These are phyloP conservation scores for Bombus superbus DNA, from an alignment of 1,140 invertebrate genomes.

Conservation along the genomic window DNA sequence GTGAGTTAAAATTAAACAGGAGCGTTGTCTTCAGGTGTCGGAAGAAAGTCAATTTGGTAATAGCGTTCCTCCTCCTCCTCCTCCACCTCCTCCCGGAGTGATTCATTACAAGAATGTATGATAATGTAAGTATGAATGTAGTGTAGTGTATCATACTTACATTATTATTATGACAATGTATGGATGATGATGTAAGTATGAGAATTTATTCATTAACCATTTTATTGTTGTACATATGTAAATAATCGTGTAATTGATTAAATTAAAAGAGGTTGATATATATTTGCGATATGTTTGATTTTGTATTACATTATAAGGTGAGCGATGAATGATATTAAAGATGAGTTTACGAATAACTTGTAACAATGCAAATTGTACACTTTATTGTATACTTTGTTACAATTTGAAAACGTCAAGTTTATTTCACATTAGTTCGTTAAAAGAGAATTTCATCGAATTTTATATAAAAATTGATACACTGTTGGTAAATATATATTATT, in stretches of 20 bases:
- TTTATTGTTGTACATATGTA: constrained; percentile 67
- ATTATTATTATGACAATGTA: constrained; percentile 74
- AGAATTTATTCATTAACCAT: constrained; percentile 22
- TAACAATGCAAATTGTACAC: background rate
- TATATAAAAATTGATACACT: constrained; percentile 4
- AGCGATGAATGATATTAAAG: background rate
- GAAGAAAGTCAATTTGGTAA: constrained; percentile 74
- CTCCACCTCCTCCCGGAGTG: constrained; percentile 72
- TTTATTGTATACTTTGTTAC: constrained; percentile 20
- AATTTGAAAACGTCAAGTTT: background rate
- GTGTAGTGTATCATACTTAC: background rate
- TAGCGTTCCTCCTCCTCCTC: constrained; percentile 68
- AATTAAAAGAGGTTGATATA: constrained; percentile 56
- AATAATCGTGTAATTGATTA: constrained; percentile 58
- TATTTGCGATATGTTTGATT: background rate
- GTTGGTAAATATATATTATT: constrained; percentile 27
- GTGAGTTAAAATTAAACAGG: background rate
- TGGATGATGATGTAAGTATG: constrained; percentile 65
- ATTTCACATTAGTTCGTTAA: background rate
- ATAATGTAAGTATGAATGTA: constrained; percentile 57
- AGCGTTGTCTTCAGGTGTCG: constrained; percentile 63
- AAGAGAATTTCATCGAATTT: background rate
- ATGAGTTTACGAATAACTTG: background rate
- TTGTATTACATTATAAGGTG: background rate
- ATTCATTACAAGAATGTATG: constrained; percentile 77